Base-by-base conservation (phyloP, 2,888 invertebrate genomes). In the Leucania comma region DNA sequence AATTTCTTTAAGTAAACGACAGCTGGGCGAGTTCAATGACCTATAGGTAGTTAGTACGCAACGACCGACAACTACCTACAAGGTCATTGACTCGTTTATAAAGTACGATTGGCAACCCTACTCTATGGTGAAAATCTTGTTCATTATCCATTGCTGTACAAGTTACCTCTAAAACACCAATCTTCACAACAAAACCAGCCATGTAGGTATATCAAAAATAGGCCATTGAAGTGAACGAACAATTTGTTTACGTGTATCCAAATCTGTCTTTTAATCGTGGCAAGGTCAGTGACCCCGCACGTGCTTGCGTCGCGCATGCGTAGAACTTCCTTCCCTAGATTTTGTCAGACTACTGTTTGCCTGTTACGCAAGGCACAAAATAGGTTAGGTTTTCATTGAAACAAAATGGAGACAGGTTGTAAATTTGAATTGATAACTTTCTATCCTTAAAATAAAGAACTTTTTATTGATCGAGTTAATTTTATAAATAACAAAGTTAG, bases 251-350 rank as follows among this genome's bases (percentile, higher is more conserved):
- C 38, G 42, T 68, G 58, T 53, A 48, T 29, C 58, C 58, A 20
- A 78, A 81, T 59, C 48, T 50, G 73, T 74, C 54, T 42, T 42
- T 42, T 79, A 68, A 75, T 76, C 73, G 74, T n/a, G 20, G 54
- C 57, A 80, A 78, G 85, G 80, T 75, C 81, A 68, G 62, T 76
- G 78, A 84, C 80, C 84, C 67, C 50, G 60, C 84, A 84, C 86
- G 84, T 85, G 84, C 65, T 80, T 12, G 1, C 35, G 20, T 5
- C 60, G 65, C 82, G 84, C 84, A 66, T 82, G 86, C 84, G 83
- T 66, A 66, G 0, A 14, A 10, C 46, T 29, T 26, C 12, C 51
- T 71, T 68, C 68, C 75, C 80, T 63, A 81, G 78, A 71, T 62
- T 65, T 65, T 10, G 57, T 59, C 6, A 66, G 57, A 29, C 65